Evolutionary conservation across 2,888 invertebrate genomes (phyloP).

Genomic region (Subacronicta megacephala): DNA sequence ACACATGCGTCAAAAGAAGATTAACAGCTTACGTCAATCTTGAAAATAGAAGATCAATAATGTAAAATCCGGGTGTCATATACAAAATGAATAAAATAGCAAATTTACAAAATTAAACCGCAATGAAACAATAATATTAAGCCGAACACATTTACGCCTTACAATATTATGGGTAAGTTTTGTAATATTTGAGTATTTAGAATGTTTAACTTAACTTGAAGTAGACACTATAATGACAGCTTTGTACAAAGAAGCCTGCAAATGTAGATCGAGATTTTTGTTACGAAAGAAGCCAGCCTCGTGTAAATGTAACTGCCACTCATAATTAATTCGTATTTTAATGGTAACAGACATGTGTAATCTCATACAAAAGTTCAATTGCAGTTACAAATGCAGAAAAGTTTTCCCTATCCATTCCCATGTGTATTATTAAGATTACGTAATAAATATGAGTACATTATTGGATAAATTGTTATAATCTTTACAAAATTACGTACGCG

Average conservation of each 20-base stretch:
- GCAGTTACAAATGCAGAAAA: slow-evolving; percentile 45
- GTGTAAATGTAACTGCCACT: slow-evolving; percentile 72
- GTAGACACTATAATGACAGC: slow-evolving; percentile 73
- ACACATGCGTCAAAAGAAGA: slow-evolving; percentile 37
- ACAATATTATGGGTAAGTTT: slow-evolving; percentile 79
- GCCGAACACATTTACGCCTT: slow-evolving; percentile 34
- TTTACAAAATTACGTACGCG: slow-evolving; percentile 12
- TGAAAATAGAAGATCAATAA: slow-evolving; percentile 82
- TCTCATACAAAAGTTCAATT: slow-evolving; percentile 79
- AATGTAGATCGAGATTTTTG: slow-evolving; percentile 56
- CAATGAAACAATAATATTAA: slow-evolving; percentile 54
- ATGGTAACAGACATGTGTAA: slow-evolving; percentile 48
- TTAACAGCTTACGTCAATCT: slow-evolving; percentile 69
- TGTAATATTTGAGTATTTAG: slow-evolving; percentile 39
- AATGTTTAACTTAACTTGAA: slow-evolving; percentile 28
- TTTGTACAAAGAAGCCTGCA: slow-evolving; percentile 83
- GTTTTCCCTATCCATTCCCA: slow-evolving; percentile 12
- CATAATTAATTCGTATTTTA: slow-evolving; percentile 53
- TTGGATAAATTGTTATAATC: neutral
- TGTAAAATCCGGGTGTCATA: slow-evolving; percentile 70
- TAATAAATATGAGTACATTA: slow-evolving; percentile 31
- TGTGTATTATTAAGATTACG: slow-evolving; percentile 33
- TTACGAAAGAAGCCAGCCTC: slow-evolving; percentile 72
- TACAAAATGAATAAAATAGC: slow-evolving; percentile 60
- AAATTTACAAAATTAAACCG: slow-evolving; percentile 52